phyloP scores from a whole-genome alignment of 2,113 vertebrate species.

The Telmatochromis brachygnathus region DNA sequence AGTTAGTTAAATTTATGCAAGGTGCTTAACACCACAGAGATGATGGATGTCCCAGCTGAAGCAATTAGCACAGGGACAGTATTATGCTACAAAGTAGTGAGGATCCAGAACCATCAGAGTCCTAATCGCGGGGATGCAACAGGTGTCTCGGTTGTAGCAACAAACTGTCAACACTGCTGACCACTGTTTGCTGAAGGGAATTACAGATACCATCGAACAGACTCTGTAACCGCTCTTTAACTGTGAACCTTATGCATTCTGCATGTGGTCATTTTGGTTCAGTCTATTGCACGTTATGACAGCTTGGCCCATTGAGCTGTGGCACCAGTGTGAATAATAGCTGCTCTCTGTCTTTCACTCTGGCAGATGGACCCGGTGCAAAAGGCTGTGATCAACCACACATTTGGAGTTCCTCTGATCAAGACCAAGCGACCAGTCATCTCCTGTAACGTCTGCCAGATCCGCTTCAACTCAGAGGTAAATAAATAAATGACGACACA shows the following conservation, averaged over 20 bases:
- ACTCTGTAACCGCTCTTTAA: neutral
- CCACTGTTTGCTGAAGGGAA: neutral
- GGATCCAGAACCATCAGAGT: neutral
- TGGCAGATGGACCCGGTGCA: slow-evolving; percentile 91
- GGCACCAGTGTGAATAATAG: neutral
- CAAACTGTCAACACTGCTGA: neutral
- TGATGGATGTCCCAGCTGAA: slow-evolving; percentile 51
- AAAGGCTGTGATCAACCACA: slow-evolving; percentile 88
- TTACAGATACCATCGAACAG: neutral
- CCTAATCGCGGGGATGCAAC: neutral
- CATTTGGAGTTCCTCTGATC: slow-evolving; percentile 82
- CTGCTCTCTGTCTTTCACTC: slow-evolving; percentile 14
- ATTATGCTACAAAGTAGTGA: neutral
- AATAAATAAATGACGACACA: neutral
- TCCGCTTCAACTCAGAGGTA: slow-evolving; percentile 95
- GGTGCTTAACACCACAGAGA: slow-evolving; percentile 7
- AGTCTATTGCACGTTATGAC: neutral
- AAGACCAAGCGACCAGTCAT: slow-evolving; percentile 86
- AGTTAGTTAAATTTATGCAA: slow-evolving; percentile 53
- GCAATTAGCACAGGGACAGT: slow-evolving; percentile 21
- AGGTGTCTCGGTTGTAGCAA: slow-evolving; percentile 17
- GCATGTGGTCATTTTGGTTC: neutral
- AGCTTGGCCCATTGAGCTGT: neutral
- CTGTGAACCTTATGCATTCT: neutral
- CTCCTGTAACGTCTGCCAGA: slow-evolving; percentile 93